Base-by-base conservation (phyloP, 92 coral and sea anemone genomes). In the Epizoanthus illoricatus region DNA sequence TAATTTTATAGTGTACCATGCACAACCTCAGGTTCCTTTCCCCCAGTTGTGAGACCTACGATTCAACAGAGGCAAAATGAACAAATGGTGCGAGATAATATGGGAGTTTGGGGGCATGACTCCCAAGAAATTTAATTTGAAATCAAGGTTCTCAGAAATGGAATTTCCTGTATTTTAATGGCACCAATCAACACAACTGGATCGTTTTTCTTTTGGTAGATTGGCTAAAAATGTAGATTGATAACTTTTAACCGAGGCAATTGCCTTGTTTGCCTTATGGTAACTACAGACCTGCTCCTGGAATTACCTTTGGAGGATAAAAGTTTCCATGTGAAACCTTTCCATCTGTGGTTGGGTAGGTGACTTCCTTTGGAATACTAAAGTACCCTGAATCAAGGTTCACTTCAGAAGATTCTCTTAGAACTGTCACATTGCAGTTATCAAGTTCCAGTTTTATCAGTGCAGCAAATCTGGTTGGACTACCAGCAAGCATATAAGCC, bases 291-390 rank as follows among this genome's bases (percentile, higher is more conserved):
- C 67, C 55, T 28, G 36, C 36, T 28, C 36, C 36, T 28, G 36
- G 21, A 74, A 71, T 52, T 74, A 93, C 99, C 96, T 89, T 84
- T 3, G 99, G 99, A 20, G 92, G 90, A 45, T 96, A 96, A 70
- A 87, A 87, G 80, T 88, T 93, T 20, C 95, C 99, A 85, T 96
- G 85, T 18, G 97, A 81, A 33, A 85, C 84, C 57, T 80, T 89
- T 20, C 80, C 88, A 67, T 88, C 91, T 2, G 92, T 87, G 41
- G 99, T 93, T 19, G 90, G 91, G 86, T 88, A 96, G 4, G 90
- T 69, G 61, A 88, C 76, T 67, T 92, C 88, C 59, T 62, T 84
- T 15, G 99, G 99, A 54, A 76, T 64, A 87, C 99, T 96, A 42
- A 79, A 85, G 73, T 96, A 96, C 41, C 84, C 94, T 42, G 88